Conservation (phyloP, 1,140 invertebrate genomes). For the Campodea augens region DNA sequence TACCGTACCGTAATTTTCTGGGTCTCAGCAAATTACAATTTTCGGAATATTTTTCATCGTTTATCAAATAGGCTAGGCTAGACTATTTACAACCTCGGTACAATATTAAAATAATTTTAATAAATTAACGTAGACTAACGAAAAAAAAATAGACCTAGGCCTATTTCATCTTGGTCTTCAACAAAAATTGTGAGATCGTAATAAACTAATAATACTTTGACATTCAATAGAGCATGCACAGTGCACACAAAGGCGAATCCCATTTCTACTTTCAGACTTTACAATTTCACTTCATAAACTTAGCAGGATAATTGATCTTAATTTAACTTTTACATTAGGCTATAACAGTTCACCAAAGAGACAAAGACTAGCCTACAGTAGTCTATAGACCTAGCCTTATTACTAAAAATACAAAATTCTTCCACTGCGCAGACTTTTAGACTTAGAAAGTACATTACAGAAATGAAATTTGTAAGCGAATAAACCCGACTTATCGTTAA, state of each 20-base stretch:
- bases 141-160: neutral
- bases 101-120: neutral
- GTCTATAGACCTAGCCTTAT: no score
- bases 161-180: neutral
- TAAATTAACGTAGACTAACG: neutral
- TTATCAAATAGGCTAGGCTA: neutral
- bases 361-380: no score
- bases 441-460: neutral
- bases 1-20: neutral
- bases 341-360: neutral
- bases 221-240: neutral
- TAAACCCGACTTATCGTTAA: neutral
- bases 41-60: no score
- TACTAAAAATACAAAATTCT: neutral
- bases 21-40: neutral
- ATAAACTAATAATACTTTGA: no score
- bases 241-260: neutral
- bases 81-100: neutral
- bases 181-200: no score
- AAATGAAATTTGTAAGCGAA: neutral
- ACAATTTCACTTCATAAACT: neutral
- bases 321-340: neutral
- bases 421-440: neutral
- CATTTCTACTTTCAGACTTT: neutral
- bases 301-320: neutral